Base-by-base conservation (phyloP, 2,113 vertebrate species). In the Chaetodon auriga region DNA sequence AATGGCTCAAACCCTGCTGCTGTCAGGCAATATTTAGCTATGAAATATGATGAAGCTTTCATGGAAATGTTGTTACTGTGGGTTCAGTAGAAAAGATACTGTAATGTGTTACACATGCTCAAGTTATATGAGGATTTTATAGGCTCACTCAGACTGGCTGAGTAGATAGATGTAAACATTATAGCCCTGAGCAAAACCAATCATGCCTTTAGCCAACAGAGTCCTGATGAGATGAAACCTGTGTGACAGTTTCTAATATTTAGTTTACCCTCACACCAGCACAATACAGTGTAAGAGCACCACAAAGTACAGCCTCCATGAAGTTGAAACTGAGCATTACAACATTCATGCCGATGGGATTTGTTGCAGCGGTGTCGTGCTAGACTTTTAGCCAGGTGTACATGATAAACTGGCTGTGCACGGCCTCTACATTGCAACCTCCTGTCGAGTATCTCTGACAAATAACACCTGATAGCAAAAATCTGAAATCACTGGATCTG, bases 31-130 rank as follows among this genome's bases (percentile, higher is more conserved):
- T 15, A 57, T 69, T 69, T 63, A 21, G 51, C 6, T 25, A 6
- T 7, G 16, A 30, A 30, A 30, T 30, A 3, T 30, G 49, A 57
- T 55, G 23, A 72, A 64, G 75, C 55, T 54, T 84, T 54, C 57
- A 30, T 58, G 49, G 62, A 18, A 58, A 25, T 14, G 25, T 25
- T 45, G 30, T 61, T 43, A 61, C 48, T 14, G 57, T 7, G 36
- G 49, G 63, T 13, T 74, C 18, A 19, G 11, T 12, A 21, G 73
- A 41, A 19, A 78, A 75, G 12, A 38, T 61, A 54, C 11, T 43
- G 46, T 49, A 41, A 6, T 71, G 6, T 9, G 68, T 49, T 70
- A 16, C 15, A 36, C 36, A 16, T 51, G 19, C 46, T 58, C n/a
- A 30, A 3, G 25, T 30, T 53, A 51, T 53, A 23, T 10, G 16